Evolutionary conservation across 2,113 vertebrate genomes (phyloP), one percentile per base, ranked within the genome.

Genomic region (Apaloderma vittatum): DNA sequence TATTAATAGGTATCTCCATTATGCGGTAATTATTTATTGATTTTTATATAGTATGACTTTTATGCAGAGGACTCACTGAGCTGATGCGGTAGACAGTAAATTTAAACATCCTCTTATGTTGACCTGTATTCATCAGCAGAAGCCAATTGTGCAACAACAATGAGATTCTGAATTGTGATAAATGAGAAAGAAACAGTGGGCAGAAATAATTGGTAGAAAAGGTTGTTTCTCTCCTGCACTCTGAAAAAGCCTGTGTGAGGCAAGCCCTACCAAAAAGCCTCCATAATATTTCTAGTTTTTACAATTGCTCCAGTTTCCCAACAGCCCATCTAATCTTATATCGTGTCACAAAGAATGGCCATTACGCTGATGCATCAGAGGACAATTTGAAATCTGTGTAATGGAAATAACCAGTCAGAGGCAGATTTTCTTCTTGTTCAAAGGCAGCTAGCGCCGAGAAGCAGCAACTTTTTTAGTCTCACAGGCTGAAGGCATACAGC

Each of bases 21-120:
- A 54, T 57, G 21, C 37, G 76, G 51, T 96, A 88, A 88, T 79
- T 94, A 91, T 96, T 75, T 95, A 78, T 89, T 90, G 93, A 72
- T 80, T 95, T 97, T 96, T 87, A 65, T 36, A 30, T 24, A 43
- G 30, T 52, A n/a, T 70, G 68, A 65, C 51, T 6, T 27, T 87
- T 80, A 74, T 29, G 43, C 66, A 87, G 13, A 77, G 43, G 17
- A 21, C 46, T 89, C 17, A 15, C 23, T 63, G 52, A 70, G 84
- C 67, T 51, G 52, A 59, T 84, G 32, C 7, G 4, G 54, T 63
- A 89, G 81, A 90, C 92, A 87, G 78, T 87, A 92, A 79, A 90
- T 90, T 90, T 92, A 61, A 89, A 96, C 88, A 54, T 55, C 73
- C 51, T 81, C 29, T 51, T 34, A 70, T 59, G 40, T 75, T 95